Percentiles rank a stretch among this genome's conserved stretches.
These are phyloP conservation scores for Anguilla pacifica DNA, from an alignment of 2,797 vertebrate genomes.

Conservation along the genomic window DNA sequence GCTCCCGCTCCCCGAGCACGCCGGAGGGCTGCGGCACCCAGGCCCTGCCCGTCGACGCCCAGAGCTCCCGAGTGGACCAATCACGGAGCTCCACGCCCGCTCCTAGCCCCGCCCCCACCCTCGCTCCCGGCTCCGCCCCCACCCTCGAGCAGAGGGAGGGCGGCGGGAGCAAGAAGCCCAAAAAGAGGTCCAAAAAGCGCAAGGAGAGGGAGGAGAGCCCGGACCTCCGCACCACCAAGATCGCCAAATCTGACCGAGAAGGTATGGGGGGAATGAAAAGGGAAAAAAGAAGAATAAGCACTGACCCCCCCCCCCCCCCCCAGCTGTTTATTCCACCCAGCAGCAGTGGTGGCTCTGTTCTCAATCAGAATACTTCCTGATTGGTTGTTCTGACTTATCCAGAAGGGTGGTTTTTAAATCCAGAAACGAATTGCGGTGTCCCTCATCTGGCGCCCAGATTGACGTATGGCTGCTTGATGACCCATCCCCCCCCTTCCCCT, in stretches of 20 bases:
- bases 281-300: not conserved
- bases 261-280: slow-evolving; percentile 35
- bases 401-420: not conserved
- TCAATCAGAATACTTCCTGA: not conserved
- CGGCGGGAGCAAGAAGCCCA: slow-evolving; percentile 73
- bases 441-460: slow-evolving; percentile 1
- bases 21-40: slow-evolving; percentile 84
- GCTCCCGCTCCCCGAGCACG: slow-evolving; percentile 85
- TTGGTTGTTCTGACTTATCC: not conserved
- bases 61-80: slow-evolving; percentile 78
- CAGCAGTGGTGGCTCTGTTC: not conserved
- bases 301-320: not conserved
- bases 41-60: slow-evolving; percentile 78
- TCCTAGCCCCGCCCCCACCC: slow-evolving; percentile 58
- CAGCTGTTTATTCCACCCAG: not conserved
- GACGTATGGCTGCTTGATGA: not conserved
- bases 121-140: not conserved
- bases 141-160: slow-evolving; percentile 10
- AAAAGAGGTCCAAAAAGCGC: slow-evolving; percentile 85
- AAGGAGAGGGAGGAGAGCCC: slow-evolving; percentile 61
- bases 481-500: not conserved
- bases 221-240: slow-evolving; percentile 15
- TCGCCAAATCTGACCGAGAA: slow-evolving; percentile 53
- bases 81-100: slow-evolving; percentile 68
- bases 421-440: not conserved